phyloP scores from a whole-genome alignment of 2,113 vertebrate species.

The Hypomesus transpacificus region DNA sequence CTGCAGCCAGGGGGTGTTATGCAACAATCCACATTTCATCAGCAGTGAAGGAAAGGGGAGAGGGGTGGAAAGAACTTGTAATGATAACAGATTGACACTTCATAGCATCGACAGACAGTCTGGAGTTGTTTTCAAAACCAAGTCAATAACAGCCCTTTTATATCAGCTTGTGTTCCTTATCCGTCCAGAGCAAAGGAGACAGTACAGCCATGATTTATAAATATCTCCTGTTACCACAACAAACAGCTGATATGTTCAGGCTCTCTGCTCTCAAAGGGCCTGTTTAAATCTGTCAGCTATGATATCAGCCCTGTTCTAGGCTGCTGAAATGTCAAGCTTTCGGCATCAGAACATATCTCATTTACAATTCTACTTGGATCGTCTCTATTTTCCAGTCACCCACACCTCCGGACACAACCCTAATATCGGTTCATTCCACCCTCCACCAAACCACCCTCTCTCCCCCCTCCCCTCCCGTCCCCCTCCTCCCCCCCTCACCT shows the following conservation, averaged over 20 bases:
- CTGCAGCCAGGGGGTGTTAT: not conserved
- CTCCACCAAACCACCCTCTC: not conserved
- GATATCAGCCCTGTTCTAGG: not conserved
- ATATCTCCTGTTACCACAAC: not conserved
- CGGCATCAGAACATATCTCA: not conserved
- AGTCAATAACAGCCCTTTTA: not conserved
- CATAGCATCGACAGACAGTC: too few relatives aligned
- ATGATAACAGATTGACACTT: too few relatives aligned
- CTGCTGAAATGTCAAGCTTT: not conserved
- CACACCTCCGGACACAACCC: not conserved
- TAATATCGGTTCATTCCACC: not conserved
- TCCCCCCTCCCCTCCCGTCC: not conserved
- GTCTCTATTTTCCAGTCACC: not conserved
- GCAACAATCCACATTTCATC: not conserved
- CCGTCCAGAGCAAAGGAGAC: not conserved
- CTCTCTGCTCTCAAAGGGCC: not conserved
- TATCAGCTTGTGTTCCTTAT: not conserved
- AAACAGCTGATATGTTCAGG: not conserved
- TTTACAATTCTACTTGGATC: not conserved
- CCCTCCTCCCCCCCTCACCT: slow-evolving; percentile 74
- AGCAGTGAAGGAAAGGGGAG: not conserved
- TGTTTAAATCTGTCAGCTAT: not conserved
- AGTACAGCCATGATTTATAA: not conserved
- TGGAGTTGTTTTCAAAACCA: too few relatives aligned
- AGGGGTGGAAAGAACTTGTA: too few relatives aligned